Percentiles rank a stretch among this genome's conserved stretches.
Conservation (phyloP, 2,797 vertebrate genomes). For the Acipenser transmontanus region DNA sequence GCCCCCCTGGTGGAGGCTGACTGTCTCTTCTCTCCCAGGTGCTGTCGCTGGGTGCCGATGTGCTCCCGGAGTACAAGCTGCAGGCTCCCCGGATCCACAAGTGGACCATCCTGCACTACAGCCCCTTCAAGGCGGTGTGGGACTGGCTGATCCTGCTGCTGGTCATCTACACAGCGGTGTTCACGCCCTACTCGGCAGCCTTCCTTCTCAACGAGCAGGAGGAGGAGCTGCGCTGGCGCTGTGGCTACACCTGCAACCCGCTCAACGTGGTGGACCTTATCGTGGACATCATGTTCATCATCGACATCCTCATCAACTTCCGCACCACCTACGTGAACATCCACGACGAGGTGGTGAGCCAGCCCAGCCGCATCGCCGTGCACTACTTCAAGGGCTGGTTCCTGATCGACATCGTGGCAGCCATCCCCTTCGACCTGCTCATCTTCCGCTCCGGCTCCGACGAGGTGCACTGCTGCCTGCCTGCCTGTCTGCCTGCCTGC, state of each 20-base stretch:
- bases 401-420: slow-evolving; percentile 89
- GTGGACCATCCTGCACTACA: slow-evolving; percentile 92
- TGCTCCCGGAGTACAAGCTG: slow-evolving; percentile 87
- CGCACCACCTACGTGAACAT: slow-evolving; percentile 89
- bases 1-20: neutral
- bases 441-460: slow-evolving; percentile 88
- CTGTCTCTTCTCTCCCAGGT: slow-evolving; percentile 54
- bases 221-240: slow-evolving; percentile 60
- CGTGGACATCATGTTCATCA: slow-evolving; percentile 91
- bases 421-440: slow-evolving; percentile 91
- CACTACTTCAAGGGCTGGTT: slow-evolving; percentile 98
- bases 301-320: slow-evolving; percentile 94
- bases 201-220: slow-evolving; percentile 85
- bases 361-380: slow-evolving; percentile 78
- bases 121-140: slow-evolving; percentile 94
- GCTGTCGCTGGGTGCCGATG: slow-evolving; percentile 84
- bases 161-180: slow-evolving; percentile 91
- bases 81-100: slow-evolving; percentile 78
- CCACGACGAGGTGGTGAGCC: slow-evolving; percentile 88
- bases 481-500: too few relatives aligned
- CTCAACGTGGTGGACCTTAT: slow-evolving; percentile 84
- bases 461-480: slow-evolving; percentile 61
- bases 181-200: slow-evolving; percentile 88
- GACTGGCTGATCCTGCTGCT: slow-evolving; percentile 95
- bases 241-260: slow-evolving; percentile 81